A percentile compares a stretch with the other conserved stretches of the same genome.
phyloP scores from a whole-genome alignment of 92 coral and sea anemone genomes.

The Epizoanthus ramosus region DNA sequence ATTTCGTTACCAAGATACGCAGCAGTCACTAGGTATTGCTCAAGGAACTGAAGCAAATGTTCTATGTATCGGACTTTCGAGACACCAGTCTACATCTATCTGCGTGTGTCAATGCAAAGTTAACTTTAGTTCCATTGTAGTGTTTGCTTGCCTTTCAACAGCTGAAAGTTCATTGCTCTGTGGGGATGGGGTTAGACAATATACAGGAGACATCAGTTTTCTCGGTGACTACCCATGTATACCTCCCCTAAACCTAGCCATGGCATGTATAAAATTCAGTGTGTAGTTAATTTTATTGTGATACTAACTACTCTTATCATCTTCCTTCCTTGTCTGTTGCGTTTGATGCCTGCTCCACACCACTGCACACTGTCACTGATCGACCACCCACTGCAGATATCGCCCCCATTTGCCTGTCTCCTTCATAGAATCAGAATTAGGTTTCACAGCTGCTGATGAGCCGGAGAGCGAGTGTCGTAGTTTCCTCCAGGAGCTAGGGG shows the following conservation, averaged over 20 bases:
- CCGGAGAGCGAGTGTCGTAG: slow-evolving; percentile 72
- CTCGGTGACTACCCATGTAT: too few species aligned
- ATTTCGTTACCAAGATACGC: too few species aligned
- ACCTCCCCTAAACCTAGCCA: too few species aligned
- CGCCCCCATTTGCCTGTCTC: slow-evolving; percentile 98
- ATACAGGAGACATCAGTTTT: not conserved
- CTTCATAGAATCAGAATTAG: slow-evolving; percentile 99
- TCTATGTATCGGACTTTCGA: too few species aligned
- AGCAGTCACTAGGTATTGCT: too few species aligned
- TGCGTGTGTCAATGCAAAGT: too few species aligned
- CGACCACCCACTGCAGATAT: slow-evolving; percentile 71
- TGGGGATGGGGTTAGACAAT: not conserved
- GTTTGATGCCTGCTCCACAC: slow-evolving; percentile 24
- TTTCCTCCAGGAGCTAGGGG: slow-evolving; percentile 89
- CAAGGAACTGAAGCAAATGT: too few species aligned
- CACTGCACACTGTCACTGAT: slow-evolving; percentile 29
- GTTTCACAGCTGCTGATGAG: slow-evolving; percentile 88
- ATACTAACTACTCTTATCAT: slow-evolving; percentile 24
- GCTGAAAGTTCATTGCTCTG: not conserved
- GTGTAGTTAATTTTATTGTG: not conserved
- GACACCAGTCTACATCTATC: too few species aligned
- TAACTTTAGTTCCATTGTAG: too few species aligned
- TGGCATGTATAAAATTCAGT: too few species aligned
- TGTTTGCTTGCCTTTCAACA: too few species aligned
- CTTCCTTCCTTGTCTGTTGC: slow-evolving; percentile 33